Conservation (phyloP, 1,140 invertebrate species). For the Pinna nobilis region DNA sequence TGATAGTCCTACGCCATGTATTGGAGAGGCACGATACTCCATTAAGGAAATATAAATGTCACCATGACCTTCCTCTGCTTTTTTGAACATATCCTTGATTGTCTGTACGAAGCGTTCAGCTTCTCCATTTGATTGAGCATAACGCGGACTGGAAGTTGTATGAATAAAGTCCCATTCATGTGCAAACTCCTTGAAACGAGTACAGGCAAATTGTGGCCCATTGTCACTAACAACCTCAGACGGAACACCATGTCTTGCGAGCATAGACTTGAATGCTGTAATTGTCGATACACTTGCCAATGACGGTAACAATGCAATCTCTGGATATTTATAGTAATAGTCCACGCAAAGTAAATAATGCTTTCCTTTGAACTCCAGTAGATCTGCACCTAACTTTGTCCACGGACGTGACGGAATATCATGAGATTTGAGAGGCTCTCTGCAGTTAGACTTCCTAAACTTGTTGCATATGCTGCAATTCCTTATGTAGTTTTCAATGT, state of each 20-base stretch:
- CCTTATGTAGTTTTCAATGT: too few relatives aligned
- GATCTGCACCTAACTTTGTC: too few relatives aligned
- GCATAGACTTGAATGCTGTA: constrained; percentile 34
- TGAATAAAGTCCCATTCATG: constrained; percentile 71
- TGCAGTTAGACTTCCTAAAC: too few relatives aligned
- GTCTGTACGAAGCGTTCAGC: constrained; percentile 51
- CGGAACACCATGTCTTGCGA: constrained; percentile 50
- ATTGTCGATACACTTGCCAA: constrained; percentile 11
- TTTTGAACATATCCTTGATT: constrained; percentile 43
- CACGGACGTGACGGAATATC: too few relatives aligned
- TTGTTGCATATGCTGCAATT: too few relatives aligned
- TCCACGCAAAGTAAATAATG: constrained; percentile 41
- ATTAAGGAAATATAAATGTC: constrained; percentile 38
- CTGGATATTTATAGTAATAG: constrained; percentile 44
- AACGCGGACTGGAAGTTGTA: constrained; percentile 67
- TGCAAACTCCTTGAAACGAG: constrained; percentile 71
- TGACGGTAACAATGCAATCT: constrained; percentile 30
- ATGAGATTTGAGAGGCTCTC: too few relatives aligned
- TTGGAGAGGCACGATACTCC: constrained; percentile 33
- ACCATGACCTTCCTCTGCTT: constrained; percentile 32
- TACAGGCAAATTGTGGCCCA: constrained; percentile 70
- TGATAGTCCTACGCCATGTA: constrained; percentile 19
- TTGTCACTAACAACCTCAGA: constrained; percentile 60
- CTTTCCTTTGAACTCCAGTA: constrained; percentile 4
- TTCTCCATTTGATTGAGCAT: constrained; percentile 45